Percentiles rank a stretch among this genome's conserved stretches.
Conservation (phyloP, 2,113 vertebrate genomes). For the Tachuris rubrigastra region DNA sequence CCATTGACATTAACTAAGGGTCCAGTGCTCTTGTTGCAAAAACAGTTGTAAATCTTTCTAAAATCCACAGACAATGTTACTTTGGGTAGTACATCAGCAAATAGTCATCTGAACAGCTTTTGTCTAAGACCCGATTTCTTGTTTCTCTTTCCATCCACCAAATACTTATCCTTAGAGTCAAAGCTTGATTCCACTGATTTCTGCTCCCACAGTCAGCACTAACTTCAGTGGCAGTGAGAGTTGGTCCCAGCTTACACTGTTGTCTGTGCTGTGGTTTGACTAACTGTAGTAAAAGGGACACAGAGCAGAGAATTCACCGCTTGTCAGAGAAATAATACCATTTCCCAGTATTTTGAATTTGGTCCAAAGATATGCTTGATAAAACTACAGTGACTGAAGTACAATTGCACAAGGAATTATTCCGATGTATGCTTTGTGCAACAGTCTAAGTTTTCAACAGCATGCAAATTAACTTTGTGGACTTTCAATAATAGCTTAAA, state of each 20-base stretch:
- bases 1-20: neutral
- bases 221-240: neutral
- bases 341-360: neutral
- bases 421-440: neutral
- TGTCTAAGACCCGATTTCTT: neutral
- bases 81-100: neutral
- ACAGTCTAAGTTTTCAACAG: neutral
- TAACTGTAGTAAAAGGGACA: neutral
- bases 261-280: neutral
- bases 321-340: neutral
- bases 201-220: neutral
- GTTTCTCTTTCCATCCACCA: neutral
- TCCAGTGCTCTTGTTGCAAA: neutral
- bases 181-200: neutral
- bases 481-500: neutral
- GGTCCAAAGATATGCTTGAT: neutral
- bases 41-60: neutral
- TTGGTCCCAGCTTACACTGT: fast-evolving
- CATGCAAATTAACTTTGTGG: neutral
- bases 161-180: neutral
- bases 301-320: neutral
- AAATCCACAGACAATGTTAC: neutral
- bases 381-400: neutral
- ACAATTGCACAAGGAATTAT: neutral
- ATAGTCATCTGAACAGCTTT: neutral